A percentile compares a stretch with the other conserved stretches of the same genome.
These are phyloP conservation scores for Diploptera punctata DNA, from an alignment of 2,888 invertebrate species.

Conservation along the genomic window DNA sequence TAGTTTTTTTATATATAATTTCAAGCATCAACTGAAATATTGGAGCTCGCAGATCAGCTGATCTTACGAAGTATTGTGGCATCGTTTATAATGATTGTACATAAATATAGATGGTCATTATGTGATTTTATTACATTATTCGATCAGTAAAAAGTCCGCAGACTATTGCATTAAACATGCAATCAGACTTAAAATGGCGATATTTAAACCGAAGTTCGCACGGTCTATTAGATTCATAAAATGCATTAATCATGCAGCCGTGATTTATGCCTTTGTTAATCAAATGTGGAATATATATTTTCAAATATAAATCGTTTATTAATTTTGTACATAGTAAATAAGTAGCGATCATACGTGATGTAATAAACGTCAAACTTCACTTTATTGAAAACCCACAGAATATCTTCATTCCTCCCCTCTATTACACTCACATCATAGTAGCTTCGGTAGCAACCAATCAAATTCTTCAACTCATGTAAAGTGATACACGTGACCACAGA, in stretches of 20 bases:
- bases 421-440: conserved; percentile 27
- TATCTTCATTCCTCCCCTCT: conserved; percentile 25
- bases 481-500: conserved; percentile 35
- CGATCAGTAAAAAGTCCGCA: too few species aligned
- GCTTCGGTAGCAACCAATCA: conserved; percentile 38
- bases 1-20: too few species aligned
- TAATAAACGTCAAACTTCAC: background rate
- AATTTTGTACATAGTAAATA: background rate
- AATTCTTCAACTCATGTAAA: conserved; percentile 17
- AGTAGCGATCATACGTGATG: background rate
- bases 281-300: background rate
- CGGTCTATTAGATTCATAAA: conserved; percentile 23
- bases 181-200: conserved; percentile 18
- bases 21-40: too few species aligned
- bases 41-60: too few species aligned
- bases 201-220: background rate
- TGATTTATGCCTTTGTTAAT: conserved; percentile 16
- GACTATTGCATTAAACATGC: too few species aligned
- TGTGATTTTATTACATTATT: too few species aligned
- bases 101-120: too few species aligned
- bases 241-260: background rate
- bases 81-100: too few species aligned
- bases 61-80: too few species aligned
- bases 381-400: background rate
- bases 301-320: background rate